Evolutionary conservation across 2,888 invertebrate genomes (phyloP), one percentile per base, ranked within the genome.

Genomic region (Dryobotodes eremita): DNA sequence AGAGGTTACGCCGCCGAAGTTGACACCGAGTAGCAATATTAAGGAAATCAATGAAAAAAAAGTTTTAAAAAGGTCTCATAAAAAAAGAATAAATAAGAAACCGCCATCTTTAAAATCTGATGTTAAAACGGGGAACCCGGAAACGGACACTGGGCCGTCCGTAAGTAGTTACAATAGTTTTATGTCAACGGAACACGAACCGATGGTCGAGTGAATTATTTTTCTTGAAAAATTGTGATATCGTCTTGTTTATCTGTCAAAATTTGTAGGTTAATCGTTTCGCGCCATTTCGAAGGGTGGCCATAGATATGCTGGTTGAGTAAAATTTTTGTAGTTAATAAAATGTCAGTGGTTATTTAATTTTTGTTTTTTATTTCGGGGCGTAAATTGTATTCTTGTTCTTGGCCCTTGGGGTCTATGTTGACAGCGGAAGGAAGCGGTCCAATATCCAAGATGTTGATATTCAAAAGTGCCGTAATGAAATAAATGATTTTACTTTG

Each of bases 131-230:
- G 70, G 64, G 0, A 82, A 86, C 42, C 89, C 86, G 0, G 87
- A 87, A 1, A 85, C 90, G 0, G 91, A 77, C 53, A 68, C 88
- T 15, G 72, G 81, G 1, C 83, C 85, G 0, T 91, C 94, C 17
- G 31, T 92, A 0, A 92, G 89, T 61, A 92, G 90, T 42, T 94
- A 92, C 46, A 86, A 92, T 20, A 93, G 91, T 59, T 93, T 79
- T 46, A 70, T 85, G 31, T 92, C 93, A 5, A 70, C 87, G 20
- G 91, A 91, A 5, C 92, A 94, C 4, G 94, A 94, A 55, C 93
- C 94, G 0, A 94, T 94, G 93, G 87, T 84, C 0, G 82, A 87
- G 20, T 85, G 57, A 86, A 1, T 1, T 36, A 17, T 15, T 26
- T 26, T 42, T 42, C 50, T 65, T 50, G 10, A 10, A 61, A 48